Percentiles rank a stretch among this genome's conserved stretches.
phyloP scores from a whole-genome alignment of 2,888 invertebrate species.

The Callyntrura sp. region DNA sequence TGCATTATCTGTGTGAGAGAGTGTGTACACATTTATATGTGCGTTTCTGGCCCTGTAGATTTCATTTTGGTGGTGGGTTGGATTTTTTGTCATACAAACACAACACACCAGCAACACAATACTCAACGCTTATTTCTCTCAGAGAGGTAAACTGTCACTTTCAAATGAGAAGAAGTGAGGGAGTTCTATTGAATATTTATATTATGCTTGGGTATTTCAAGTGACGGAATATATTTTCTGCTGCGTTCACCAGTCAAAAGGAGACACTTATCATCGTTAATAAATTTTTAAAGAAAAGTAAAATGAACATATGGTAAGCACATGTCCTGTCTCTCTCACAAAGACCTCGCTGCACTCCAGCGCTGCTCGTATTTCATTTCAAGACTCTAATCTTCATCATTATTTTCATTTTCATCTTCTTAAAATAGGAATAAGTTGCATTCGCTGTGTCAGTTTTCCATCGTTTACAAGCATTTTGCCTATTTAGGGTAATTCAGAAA shows the following conservation, averaged over 20 bases:
- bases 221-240: not conserved
- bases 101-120: no score
- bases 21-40: no score
- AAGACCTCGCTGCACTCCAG: not conserved
- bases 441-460: not conserved
- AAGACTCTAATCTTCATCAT: not conserved
- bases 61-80: no score
- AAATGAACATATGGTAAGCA: constrained; percentile 40
- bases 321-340: constrained; percentile 6
- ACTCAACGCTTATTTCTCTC: no score
- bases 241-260: not conserved
- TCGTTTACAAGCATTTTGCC: constrained; percentile 36
- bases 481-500: constrained; percentile 31
- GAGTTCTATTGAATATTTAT: no score
- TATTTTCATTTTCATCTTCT: not conserved
- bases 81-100: no score
- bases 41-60: no score
- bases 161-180: not conserved
- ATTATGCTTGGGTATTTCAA: not conserved
- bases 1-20: no score
- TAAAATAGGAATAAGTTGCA: not conserved
- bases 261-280: not conserved
- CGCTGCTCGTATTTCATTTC: not conserved
- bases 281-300: not conserved
- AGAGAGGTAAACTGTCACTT: not conserved